phyloP scores from a whole-genome alignment of 30 jellyfish, hydroid and myxozoan genomes.

The Cassiopea andromeda region DNA sequence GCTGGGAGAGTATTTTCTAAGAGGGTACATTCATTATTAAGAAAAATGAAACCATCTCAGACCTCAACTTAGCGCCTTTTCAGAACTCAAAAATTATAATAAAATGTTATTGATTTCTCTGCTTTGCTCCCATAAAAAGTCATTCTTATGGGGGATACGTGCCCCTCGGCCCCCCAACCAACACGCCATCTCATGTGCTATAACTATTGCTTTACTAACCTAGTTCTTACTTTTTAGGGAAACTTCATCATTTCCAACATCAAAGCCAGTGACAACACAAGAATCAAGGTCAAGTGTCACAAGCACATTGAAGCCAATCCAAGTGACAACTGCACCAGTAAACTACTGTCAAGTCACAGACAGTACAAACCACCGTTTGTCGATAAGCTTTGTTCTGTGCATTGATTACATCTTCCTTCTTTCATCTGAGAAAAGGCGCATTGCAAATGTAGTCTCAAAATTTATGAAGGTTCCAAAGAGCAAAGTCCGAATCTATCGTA shows the following conservation, averaged over 20 bases:
- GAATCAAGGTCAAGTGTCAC: slow-evolving; percentile 16
- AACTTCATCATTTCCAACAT: slow-evolving; percentile 22
- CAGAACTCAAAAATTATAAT: too few species aligned
- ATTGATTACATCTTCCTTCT: slow-evolving; percentile 31
- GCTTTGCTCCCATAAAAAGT: too few species aligned
- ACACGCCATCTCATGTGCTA: neutral
- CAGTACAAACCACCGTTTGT: slow-evolving; percentile 10
- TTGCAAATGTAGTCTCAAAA: slow-evolving; percentile 22
- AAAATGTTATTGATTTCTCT: too few species aligned
- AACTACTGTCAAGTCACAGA: slow-evolving; percentile 34
- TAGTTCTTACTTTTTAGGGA: neutral
- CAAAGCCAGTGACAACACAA: slow-evolving; percentile 41
- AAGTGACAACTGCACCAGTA: slow-evolving; percentile 19
- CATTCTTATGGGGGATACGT: too few species aligned
- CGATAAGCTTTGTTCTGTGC: slow-evolving; percentile 55
- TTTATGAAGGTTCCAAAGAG: slow-evolving; percentile 26
- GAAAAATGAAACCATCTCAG: too few species aligned
- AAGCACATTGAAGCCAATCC: slow-evolving; percentile 1
- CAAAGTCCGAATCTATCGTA: slow-evolving; percentile 20
- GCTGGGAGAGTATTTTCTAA: too few species aligned
- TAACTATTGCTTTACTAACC: neutral
- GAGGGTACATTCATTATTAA: too few species aligned
- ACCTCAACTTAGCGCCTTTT: too few species aligned
- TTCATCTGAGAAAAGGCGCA: slow-evolving; percentile 24
- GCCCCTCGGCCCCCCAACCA: too few species aligned